Conservation (phyloP, 2,888 invertebrate species). For the Macaria liturata region DNA sequence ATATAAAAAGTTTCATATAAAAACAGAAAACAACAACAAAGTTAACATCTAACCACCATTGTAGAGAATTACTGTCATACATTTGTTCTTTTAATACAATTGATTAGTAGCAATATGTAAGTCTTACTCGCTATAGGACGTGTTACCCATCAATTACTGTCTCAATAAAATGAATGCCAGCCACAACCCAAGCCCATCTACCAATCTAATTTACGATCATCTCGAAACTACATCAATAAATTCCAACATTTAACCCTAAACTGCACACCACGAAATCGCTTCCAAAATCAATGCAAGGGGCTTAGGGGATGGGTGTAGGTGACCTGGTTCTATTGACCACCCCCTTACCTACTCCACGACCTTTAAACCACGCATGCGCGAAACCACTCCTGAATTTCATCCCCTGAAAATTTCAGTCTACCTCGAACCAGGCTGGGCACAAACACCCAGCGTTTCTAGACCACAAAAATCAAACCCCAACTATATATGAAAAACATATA, state of each 20-base stretch:
- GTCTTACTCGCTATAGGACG: too few relatives aligned
- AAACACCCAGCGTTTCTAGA: slow-evolving; percentile 40
- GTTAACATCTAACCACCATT: too few relatives aligned
- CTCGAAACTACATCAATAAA: slow-evolving; percentile 1
- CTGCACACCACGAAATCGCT: slow-evolving; percentile 19
- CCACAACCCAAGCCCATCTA: neutral
- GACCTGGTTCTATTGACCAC: slow-evolving; percentile 62
- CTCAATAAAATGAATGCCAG: too few relatives aligned
- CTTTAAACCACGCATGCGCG: slow-evolving; percentile 68
- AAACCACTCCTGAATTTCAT: slow-evolving; percentile 42
- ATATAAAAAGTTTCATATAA: too few relatives aligned
- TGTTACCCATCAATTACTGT: too few relatives aligned
- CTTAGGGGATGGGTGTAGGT: slow-evolving; percentile 33
- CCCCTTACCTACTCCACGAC: slow-evolving; percentile 49
- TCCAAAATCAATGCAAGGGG: slow-evolving; percentile 31
- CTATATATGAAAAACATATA: slow-evolving; percentile 76
- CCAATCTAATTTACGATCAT: neutral
- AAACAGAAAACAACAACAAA: too few relatives aligned
- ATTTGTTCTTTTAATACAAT: too few relatives aligned
- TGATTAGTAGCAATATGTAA: too few relatives aligned
- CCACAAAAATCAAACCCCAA: slow-evolving; percentile 39
- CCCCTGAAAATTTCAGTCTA: slow-evolving; percentile 51
- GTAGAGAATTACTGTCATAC: too few relatives aligned
- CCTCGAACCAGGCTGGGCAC: slow-evolving; percentile 43
- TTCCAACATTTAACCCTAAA: neutral